These are phyloP conservation scores for Ectemnius continuus DNA, from an alignment of 2,888 invertebrate species.

Conservation along the genomic window DNA sequence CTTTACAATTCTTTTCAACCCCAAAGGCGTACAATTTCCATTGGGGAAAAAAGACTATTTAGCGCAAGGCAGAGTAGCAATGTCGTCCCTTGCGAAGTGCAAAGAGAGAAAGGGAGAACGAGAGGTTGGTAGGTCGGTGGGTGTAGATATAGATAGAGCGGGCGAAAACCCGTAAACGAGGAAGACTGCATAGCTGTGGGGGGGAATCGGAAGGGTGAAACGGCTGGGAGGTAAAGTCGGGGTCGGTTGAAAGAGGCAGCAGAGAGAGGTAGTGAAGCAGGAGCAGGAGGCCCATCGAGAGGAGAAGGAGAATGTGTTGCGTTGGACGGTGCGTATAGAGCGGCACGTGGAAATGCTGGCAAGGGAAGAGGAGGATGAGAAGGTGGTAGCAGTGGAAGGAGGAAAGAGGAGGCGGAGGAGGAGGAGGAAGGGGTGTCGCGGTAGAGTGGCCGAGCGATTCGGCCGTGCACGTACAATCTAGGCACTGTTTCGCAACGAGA, in stretches of 20 bases:
- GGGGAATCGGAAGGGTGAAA: conserved; percentile 37
- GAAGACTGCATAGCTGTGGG: conserved; percentile 43
- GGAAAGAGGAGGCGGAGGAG: conserved; percentile 32
- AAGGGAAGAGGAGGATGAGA: conserved; percentile 48
- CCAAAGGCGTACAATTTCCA: no score
- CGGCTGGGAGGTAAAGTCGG: conserved; percentile 18
- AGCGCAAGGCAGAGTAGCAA: no score
- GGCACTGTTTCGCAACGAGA: conserved; percentile 63
- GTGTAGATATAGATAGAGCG: conserved; percentile 30
- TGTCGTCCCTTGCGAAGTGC: no score
- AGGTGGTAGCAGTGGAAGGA: conserved; percentile 25
- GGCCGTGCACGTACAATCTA: conserved; percentile 61
- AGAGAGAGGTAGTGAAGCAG: not conserved
- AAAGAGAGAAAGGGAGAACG: conserved; percentile 16
- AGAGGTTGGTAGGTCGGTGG: conserved; percentile 25
- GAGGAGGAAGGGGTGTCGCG: conserved; percentile 48
- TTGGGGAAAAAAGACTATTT: no score
- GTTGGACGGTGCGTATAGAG: conserved; percentile 13
- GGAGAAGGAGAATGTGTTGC: not conserved
- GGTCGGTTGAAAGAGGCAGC: no score
- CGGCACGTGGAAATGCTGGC: conserved; percentile 22
- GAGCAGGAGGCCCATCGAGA: not conserved
- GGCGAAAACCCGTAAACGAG: conserved; percentile 62
- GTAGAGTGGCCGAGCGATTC: conserved; percentile 60
- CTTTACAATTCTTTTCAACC: no score